Evolutionary conservation across 2,113 vertebrate genomes (phyloP).

Genomic region (Gila orcuttii): DNA sequence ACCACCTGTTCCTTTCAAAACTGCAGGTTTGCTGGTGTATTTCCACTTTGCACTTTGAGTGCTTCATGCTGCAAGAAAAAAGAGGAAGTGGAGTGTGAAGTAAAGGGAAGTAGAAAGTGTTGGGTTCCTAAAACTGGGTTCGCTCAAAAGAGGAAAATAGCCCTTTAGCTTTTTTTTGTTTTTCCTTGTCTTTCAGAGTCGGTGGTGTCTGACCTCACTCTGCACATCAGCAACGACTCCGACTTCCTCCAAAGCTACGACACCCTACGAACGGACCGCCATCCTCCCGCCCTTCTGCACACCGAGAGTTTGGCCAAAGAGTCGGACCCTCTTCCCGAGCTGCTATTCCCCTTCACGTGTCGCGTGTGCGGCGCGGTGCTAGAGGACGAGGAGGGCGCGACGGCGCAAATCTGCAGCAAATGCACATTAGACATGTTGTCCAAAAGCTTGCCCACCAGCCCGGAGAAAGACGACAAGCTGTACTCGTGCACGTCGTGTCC

Average conservation of each 20-base stretch:
- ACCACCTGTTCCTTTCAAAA: not conserved
- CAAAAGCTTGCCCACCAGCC: constrained; percentile 62
- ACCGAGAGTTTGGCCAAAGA: constrained; percentile 58
- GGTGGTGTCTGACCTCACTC: constrained; percentile 67
- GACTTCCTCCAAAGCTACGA: constrained; percentile 71
- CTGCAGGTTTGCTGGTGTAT: constrained; percentile 12
- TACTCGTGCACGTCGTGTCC: constrained; percentile 90
- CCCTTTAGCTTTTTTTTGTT: not conserved
- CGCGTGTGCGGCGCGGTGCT: constrained; percentile 87
- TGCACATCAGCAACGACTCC: constrained; percentile 63
- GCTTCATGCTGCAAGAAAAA: constrained; percentile 14
- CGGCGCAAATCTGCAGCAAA: constrained; percentile 82
- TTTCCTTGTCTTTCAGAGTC: constrained; percentile 61
- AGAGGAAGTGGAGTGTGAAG: not conserved
- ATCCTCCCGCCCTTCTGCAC: constrained; percentile 49
- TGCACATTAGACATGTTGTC: constrained; percentile 77
- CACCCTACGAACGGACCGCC: constrained; percentile 61
- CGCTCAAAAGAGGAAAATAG: constrained; percentile 29
- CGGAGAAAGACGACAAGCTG: constrained; percentile 78
- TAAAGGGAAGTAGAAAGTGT: constrained; percentile 46
- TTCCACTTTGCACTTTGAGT: not conserved
- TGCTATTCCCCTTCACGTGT: constrained; percentile 91
- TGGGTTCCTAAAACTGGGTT: constrained; percentile 48
- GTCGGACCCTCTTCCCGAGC: constrained; percentile 76
- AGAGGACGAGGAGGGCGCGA: constrained; percentile 79